Base-by-base conservation (phyloP, 2,797 vertebrate genomes). In the Gambusia yucatana region DNA sequence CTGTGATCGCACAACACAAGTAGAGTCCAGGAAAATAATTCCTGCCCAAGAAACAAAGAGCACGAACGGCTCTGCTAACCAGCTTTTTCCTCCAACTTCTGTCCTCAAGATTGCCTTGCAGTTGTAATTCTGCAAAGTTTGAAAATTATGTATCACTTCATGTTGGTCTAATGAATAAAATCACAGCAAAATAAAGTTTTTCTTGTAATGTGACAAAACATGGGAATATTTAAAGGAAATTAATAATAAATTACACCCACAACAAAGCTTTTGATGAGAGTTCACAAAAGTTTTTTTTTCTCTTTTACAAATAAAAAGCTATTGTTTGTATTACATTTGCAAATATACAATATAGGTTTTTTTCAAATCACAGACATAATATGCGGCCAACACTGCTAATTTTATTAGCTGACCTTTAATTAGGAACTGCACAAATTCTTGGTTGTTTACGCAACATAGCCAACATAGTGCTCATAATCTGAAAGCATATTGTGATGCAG, bases 1-100 rank as follows among this genome's bases (percentile, higher is more conserved):
- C 30, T n/a, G 39, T 36, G 48, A 82, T 43, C 4, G 44, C 61
- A 61, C 74, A 81, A 87, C 25, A 28, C 13, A 30, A 77, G 39
- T 22, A n/a, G 39, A 43, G 39, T 36, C 41, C 65, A 43, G 5
- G 6, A 63, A 36, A 30, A 57, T 57, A 28, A 57, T 57, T n/a
- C 52, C 52, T 28, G 10, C 52, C 28, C 52, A 57, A 57, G 10
- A 57, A 57, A 25, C 22, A 52, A 25, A 52, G 48, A 50, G 8
- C 50, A 52, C 22, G 25, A 52, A 52, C 50, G 25, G 50, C 47
- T 76, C 8, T 70, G 20, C n/a, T 44, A 4, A 39, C n/a, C 17
- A 36, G 33, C 3, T 55, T 77, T 33, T 3, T 13, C n/a, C 5
- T 77, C 3, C 48, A 70, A 20, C 41, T 61, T 46, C 41, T 33